Evolutionary conservation across 2,113 vertebrate genomes (phyloP), one percentile per base, ranked within the genome.

Genomic region (Picathartes gymnocephalus): DNA sequence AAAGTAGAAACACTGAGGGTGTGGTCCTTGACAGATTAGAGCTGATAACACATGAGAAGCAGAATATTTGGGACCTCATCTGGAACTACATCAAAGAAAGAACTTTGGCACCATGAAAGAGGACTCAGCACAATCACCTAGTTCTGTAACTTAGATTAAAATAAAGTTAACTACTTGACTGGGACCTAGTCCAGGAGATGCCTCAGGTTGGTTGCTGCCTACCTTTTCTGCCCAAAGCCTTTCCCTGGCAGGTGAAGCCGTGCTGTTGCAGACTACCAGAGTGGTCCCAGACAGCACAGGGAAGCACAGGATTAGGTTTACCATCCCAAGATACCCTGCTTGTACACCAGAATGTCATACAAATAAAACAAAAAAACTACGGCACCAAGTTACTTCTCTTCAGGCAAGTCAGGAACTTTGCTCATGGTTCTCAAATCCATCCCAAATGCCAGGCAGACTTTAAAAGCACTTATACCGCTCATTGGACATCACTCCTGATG

Each of bases 341-440:
- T 0, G 0, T 24, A 12, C 13, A 53, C 10, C n/a, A 81, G n/a
- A 25, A 53, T 1, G 5, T 42, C 37, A 44, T 11, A 21, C 7
- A 62, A 74, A 31, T 13, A 37, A 39, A 39, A 35, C 8, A 68
- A 68, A 61, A 61, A 35, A 37, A 5, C 0, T 4, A 6, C 15
- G 10, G 23, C 30, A 73, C 28, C 14, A 33, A 70, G 33, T 58
- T 58, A 15, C 13, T 62, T 74, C 23, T 35, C 35, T 85, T 64
- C 9, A 42, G 15, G 24, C 5, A 66, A 54, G 7, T 10, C 27
- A 39, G 44, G 4, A 47, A 47, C 33, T 30, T 74, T 45, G 24
- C 16, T 85, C 7, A 2, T 15, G 4, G 21, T 14, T 90, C 47
- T 81, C 40, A 64, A 66, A 68, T 28, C 14, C 21, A 51, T 74